Evolutionary conservation across 2,113 vertebrate species (phyloP), one percentile per base, ranked within the genome.

Genomic region (Microtus richardsoni): DNA sequence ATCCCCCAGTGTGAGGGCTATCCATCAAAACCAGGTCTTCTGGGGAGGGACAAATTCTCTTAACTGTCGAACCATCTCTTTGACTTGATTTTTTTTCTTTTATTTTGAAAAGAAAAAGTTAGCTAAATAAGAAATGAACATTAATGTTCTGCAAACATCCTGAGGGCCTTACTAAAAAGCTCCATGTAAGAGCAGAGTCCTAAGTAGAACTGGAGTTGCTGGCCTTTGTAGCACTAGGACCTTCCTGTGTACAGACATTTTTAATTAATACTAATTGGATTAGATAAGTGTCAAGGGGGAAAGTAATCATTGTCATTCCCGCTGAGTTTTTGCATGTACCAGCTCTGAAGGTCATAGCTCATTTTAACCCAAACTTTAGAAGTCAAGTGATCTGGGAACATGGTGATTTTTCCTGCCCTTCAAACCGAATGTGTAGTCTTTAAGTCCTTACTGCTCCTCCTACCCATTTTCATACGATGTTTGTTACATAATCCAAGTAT

Each of bases 231-330:
- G 9, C 54, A 33, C 10, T 58, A 21, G 30, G 3, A 28, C 39
- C n/a, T 87, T 94, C 22, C 73, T 88, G 16, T 13, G 30, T 41
- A 36, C n/a, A 47, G 74, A 44, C 83, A 79, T 89, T 80, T 92
- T 89, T 91, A 96, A 97, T 97, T 73, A 96, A 85, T 90, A 89
- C 54, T 91, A 96, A 97, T 93, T 96, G 84, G 58, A 73, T 88
- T 95, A 91, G 94, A 54, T 93, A 49, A 49, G 58, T 80, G 87
- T 94, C 79, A 93, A 92, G 12, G 70, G 41, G 21, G 14, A 88
- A 93, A 93, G 1, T 66, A 26, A 82, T 86, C 22, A 52, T 91
- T 17, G 54, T 79, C 70, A 39, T 62, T 21, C 19, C 41, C 64
- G 10, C 52, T 62, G 24, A 9, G 85, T 44, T 93, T 6, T 71